Evolutionary conservation across 2,888 invertebrate genomes (phyloP).

Genomic region (Scaptodrosophila latifasciaeformis): DNA sequence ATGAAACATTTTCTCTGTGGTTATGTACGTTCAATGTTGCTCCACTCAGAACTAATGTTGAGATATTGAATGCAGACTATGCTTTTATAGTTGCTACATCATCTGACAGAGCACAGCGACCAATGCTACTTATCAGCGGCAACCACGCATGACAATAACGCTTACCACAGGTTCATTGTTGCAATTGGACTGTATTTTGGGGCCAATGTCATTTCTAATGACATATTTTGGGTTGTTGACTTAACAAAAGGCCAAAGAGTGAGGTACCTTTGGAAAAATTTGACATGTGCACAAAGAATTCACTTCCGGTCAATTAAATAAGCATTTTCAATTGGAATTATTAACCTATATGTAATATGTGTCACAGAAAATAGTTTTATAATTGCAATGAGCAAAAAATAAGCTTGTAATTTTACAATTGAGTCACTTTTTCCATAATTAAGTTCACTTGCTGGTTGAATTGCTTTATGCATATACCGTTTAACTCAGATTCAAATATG

Average conservation of each 20-base stretch:
- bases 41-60: slow-evolving; percentile 27
- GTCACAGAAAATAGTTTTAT: neutral
- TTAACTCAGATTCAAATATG: too few species aligned
- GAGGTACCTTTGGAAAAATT: slow-evolving; percentile 25
- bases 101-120: slow-evolving; percentile 23
- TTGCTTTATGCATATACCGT: neutral
- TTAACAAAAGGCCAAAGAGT: slow-evolving; percentile 37
- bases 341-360: slow-evolving; percentile 7
- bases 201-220: slow-evolving; percentile 60
- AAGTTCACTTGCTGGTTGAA: too few species aligned
- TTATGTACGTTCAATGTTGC: slow-evolving; percentile 2
- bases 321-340: slow-evolving; percentile 28
- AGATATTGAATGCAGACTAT: slow-evolving; percentile 22
- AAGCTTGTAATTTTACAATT: too few species aligned
- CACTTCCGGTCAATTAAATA: slow-evolving; percentile 48
- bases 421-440: too few species aligned
- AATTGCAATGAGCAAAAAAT: neutral
- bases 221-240: slow-evolving; percentile 52
- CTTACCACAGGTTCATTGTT: slow-evolving; percentile 57
- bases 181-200: slow-evolving; percentile 49
- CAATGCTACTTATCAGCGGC: slow-evolving; percentile 40
- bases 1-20: slow-evolving; percentile 21
- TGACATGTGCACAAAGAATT: slow-evolving; percentile 20
- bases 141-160: slow-evolving; percentile 58
- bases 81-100: slow-evolving; percentile 42